Evolutionary conservation across 2,888 invertebrate species (phyloP), one percentile per base, ranked within the genome.

Genomic region (Biston stratarius): DNA sequence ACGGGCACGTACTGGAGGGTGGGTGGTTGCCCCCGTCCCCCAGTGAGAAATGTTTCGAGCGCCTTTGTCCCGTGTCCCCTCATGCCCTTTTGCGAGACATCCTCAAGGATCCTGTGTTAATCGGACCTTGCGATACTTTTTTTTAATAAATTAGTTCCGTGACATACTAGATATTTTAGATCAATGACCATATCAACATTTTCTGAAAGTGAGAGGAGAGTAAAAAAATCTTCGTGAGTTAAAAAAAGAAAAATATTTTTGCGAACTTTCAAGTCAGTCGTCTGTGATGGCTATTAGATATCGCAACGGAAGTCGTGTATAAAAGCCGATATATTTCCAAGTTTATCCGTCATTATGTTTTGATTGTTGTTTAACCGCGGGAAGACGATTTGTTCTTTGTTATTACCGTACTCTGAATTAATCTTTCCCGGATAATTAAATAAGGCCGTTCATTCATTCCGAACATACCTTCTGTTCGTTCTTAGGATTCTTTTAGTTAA

Each of bases 101-200:
- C 91, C 90, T 91, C 90, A 92, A 92, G 93, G 91, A 92, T 92
- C 91, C 91, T 88, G 90, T 91, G 90, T 90, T 92, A 92, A 92
- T 91, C 91, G 90, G 88, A 86, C 84, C 84, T 83, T 77, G 84
- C 81, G 83, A 87, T 88, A 86, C 81, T 89, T 89, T 89, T 89
- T 90, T 88, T 86, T n/a, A n/a, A 83, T 82, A 82, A 86, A 83
- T 82, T 79, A 76, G 77, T 80, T 12, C n/a, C 33, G 11, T 33
- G 55, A 33, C n/a, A 55, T 12, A 78, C 78, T 78, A 76, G 77
- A 81, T 79, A 55, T 14, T 33, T 53, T 52, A 12, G 12, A 24
- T 55, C 40, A 7, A 40, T 42, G 55, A 42, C 7, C 42, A 24
- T 42, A 42, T 55, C 11, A 40, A 55, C 40, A 38, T 52, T 55